Conservation (phyloP, 2,797 vertebrate species). For the Hypotaenidia philippensis region DNA sequence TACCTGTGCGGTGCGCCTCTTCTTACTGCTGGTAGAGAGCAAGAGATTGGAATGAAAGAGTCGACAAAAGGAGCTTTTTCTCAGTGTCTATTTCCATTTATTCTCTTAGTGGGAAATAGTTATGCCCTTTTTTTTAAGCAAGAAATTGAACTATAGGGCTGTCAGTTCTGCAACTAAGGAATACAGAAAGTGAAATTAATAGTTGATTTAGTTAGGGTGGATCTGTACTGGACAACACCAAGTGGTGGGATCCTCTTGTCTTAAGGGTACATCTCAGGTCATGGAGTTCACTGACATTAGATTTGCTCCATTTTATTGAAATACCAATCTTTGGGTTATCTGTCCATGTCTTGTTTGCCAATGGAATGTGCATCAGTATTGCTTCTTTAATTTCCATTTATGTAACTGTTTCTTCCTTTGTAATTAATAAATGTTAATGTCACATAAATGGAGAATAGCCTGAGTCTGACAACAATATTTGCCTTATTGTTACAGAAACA, state of each 20-base stretch:
- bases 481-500: not conserved
- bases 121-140: not conserved
- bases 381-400: not conserved
- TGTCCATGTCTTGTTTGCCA: not conserved
- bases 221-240: not conserved
- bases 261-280: not conserved
- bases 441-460: not conserved
- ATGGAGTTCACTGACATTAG: not conserved
- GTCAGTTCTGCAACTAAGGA: not conserved
- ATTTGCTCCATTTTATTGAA: not conserved
- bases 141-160: not conserved
- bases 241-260: not conserved
- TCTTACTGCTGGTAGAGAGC: not conserved
- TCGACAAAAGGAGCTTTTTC: not conserved
- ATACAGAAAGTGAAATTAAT: not conserved
- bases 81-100: not conserved
- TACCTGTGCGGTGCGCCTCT: not conserved
- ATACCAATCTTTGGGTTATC: not conserved
- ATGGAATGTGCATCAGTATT: not conserved
- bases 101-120: not conserved
- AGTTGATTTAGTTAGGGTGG: not conserved
- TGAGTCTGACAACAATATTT: not conserved
- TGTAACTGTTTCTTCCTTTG: not conserved
- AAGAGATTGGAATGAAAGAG: not conserved
- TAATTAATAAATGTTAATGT: not conserved